Evolutionary conservation across 2,797 vertebrate genomes (phyloP).

Genomic region (Ctenosaura bakeri): DNA sequence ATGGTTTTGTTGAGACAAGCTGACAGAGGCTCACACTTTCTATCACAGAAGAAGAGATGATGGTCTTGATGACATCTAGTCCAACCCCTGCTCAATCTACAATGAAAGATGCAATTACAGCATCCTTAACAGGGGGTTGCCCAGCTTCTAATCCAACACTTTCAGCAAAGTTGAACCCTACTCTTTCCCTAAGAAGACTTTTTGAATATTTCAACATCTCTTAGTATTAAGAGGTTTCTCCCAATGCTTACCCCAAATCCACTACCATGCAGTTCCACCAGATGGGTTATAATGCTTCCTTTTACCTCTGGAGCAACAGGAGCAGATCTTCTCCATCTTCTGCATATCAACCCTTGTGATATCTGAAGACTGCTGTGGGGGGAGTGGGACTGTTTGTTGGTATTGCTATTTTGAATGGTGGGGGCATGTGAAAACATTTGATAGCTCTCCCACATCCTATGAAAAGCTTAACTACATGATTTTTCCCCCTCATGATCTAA

Average conservation of each 20-base stretch:
- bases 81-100: background rate
- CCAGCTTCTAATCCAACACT: background rate
- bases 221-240: background rate
- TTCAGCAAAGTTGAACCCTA: background rate
- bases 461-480: background rate
- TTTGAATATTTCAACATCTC: background rate
- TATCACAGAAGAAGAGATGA: background rate
- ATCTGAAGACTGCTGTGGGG: background rate
- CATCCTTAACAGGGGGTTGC: background rate
- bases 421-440: background rate
- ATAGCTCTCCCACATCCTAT: background rate
- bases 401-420: background rate
- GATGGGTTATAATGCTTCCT: background rate
- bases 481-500: background rate
- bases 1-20: background rate
- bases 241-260: background rate
- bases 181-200: background rate
- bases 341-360: background rate
- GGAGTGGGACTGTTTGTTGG: background rate
- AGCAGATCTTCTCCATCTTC: background rate
- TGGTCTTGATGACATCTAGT: background rate
- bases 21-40: background rate
- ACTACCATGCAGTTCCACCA: background rate
- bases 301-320: background rate
- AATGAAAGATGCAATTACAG: background rate